Evolutionary conservation across 2,113 vertebrate genomes (phyloP), one percentile per base, ranked within the genome.

Genomic region (Ammospiza nelsoni): DNA sequence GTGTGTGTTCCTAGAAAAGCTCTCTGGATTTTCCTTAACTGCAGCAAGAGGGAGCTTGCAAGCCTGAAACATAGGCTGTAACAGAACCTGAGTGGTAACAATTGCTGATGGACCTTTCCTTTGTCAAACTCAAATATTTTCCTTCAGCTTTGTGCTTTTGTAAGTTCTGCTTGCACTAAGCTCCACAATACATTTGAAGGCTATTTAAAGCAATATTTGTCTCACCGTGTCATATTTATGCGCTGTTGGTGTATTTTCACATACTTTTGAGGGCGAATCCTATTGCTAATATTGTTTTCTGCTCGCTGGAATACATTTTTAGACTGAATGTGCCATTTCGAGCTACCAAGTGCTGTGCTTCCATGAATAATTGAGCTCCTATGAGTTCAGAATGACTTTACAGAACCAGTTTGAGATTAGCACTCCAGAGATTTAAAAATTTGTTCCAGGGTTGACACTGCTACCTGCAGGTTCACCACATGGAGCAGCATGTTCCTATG

Each of bases 401-500:
- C 12, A n/a, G 6, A 51, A 39, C 5, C 1, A 7, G 9, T 18
- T 63, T 29, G 73, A 72, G 9, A 72, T 67, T 5, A 54, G 15
- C 11, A 14, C 5, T 8, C 29, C 19, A 7, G 24, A 57, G 15
- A 31, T 22, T 31, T 35, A n/a, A 35, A 57, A 9, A 15, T 12
- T 31, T 43, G 12, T 55, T 39, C 27, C 35, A 22, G 6, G 9
- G 16, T 3, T 44, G 52, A 28, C 25, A 35, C 21, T 0, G 5
- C 28, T 65, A n/a, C 46, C 29, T 18, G 54, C 49, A 35, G 35
- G 17, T 9, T 65, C 46, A 43, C 13, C 19, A 23, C 17, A 44
- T 2, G 3, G 43, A 52, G 20, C 2, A 54, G 27, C 18, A 6
- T 3, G 11, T 12, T 66, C 29, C 31, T 19, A 39, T 0, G 11